Evolutionary conservation across 2,888 invertebrate genomes (phyloP), one percentile per base, ranked within the genome.

Genomic region (Stenoptilia bipunctidactyla): DNA sequence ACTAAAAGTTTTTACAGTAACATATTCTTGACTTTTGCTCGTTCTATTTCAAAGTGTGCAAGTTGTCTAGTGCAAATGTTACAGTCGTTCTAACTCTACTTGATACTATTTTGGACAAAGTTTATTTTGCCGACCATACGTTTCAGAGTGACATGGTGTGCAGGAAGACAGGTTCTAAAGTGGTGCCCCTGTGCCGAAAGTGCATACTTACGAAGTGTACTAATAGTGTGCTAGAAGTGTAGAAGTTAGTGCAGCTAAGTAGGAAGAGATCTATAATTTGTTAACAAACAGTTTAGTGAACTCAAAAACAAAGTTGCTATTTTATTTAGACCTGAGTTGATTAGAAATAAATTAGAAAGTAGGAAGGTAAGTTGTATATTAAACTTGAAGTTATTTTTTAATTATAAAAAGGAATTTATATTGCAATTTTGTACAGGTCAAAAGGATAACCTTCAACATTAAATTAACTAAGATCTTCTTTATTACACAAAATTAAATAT

Each of bases 211-310:
- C 30, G 14, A 34, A 34, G 34, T 34, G 34, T 9, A 13, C 14
- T 34, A 34, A 30, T 13, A 54, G 54, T 61, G 62, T 63, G 56
- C 61, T 52, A 67, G 67, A 70, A 71, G 74, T 79, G 77, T 77
- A 55, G 58, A 69, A 71, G 74, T 75, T 46, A 49, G 83, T 82
- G 82, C 80, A 76, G 56, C 66, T 65, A 37, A 51, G 56, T 58
- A 66, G n/a, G n/a, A n/a, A n/a, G 76, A 76, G 79, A 76, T 76
- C 75, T 71, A 70, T 76, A 76, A 76, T 66, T 55, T 50, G 34
- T 10, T 37, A 30, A n/a, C n/a, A n/a, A n/a, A n/a, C n/a, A n/a
- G n/a, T n/a, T n/a, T n/a, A n/a, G n/a, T n/a, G n/a, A n/a, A n/a
- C n/a, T n/a, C n/a, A n/a, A n/a, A n/a, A n/a, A n/a, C n/a, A n/a